Conservation (phyloP, 2,797 vertebrate species). For the Clarias pachynema region DNA sequence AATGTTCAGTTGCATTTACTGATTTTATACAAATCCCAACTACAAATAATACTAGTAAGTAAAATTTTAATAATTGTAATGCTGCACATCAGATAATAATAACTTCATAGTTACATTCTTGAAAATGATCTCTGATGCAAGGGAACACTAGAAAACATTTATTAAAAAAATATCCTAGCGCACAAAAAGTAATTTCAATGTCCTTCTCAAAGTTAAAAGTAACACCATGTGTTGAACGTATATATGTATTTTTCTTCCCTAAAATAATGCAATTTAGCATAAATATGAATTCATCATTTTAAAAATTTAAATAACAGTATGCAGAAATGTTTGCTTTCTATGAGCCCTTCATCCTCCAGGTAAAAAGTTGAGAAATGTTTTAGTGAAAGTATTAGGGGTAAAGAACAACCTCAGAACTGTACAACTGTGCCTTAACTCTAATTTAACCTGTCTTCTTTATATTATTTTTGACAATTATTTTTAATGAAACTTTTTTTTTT, state of each 20-base stretch:
- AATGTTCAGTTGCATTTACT: conserved; percentile 42
- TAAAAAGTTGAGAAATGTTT: conserved; percentile 36
- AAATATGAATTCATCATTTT: background rate
- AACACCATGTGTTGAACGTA: background rate
- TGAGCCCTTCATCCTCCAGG: conserved; percentile 68
- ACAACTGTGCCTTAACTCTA: conserved; percentile 47
- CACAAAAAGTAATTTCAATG: background rate
- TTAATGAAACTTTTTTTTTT: conserved; percentile 60
- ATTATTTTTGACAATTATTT: conserved; percentile 25
- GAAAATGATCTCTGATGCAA: background rate
- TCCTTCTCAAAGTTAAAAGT: background rate
- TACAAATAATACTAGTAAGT: background rate
- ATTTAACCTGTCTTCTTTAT: conserved; percentile 49
- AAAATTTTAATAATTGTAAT: background rate
- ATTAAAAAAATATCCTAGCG: no score
- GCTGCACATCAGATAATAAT: background rate
- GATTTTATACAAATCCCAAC: background rate
- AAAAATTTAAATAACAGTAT: background rate
- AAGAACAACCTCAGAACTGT: conserved; percentile 39
- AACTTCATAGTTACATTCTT: background rate
- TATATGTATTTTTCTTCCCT: background rate
- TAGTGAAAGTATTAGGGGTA: conserved; percentile 34
- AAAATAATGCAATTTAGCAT: background rate
- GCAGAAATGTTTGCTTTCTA: conserved; percentile 59
- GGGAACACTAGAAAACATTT: background rate